Conservation (phyloP, 2,113 vertebrate genomes). For the Glaucidium brasilianum region DNA sequence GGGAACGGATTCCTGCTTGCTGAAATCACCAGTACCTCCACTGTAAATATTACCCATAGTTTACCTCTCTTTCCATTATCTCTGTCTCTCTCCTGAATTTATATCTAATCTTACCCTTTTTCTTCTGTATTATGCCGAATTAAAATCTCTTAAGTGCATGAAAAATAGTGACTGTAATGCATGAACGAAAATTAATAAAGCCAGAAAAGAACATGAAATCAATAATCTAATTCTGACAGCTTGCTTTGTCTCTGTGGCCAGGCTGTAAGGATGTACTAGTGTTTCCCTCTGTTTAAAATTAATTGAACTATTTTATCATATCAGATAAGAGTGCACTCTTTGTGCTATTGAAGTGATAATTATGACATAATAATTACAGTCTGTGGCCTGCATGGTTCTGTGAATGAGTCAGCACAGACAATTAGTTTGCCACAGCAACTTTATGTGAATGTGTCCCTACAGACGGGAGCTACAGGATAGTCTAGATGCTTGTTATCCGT, state of each 20-base stretch:
- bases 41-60: background rate
- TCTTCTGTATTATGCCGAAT: background rate
- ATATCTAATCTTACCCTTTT: background rate
- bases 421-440: slow-evolving; percentile 40
- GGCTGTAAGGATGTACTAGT: slow-evolving; percentile 36
- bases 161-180: slow-evolving; percentile 45
- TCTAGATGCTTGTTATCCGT: background rate
- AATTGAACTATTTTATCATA: slow-evolving; percentile 71
- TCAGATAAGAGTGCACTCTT: slow-evolving; percentile 54
- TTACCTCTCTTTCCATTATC: background rate
- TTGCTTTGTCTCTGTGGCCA: slow-evolving; percentile 55
- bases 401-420: slow-evolving; percentile 57
- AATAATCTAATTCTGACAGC: slow-evolving; percentile 57
- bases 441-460: slow-evolving; percentile 2
- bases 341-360: slow-evolving; percentile 63
- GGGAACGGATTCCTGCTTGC: background rate
- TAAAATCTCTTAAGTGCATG: slow-evolving; percentile 18
- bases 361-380: slow-evolving; percentile 65
- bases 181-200: slow-evolving; percentile 54
- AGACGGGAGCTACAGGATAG: background rate
- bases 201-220: slow-evolving; percentile 50
- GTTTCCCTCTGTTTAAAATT: slow-evolving; percentile 64
- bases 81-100: background rate
- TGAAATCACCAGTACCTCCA: background rate
- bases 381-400: slow-evolving; percentile 36